Conservation (phyloP, 2,888 invertebrate species). For the Latrodectus elegans region DNA sequence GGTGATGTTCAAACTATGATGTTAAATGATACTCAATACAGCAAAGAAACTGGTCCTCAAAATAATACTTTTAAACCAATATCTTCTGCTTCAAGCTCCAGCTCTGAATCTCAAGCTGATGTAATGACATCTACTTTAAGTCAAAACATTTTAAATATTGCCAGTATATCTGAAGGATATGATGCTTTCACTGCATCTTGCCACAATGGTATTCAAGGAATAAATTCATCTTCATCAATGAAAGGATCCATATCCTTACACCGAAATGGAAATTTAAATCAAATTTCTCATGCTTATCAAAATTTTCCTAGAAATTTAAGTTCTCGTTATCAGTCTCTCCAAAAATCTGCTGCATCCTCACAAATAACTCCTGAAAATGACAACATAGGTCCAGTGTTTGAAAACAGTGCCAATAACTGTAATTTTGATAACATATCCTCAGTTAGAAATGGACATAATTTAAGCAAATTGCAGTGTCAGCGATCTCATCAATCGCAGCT, state of each 20-base stretch:
- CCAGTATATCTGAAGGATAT: slow-evolving; percentile 52
- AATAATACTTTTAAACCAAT: slow-evolving; percentile 30
- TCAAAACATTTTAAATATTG: slow-evolving; percentile 50
- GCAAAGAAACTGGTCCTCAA: slow-evolving; percentile 34
- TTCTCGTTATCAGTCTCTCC: slow-evolving; percentile 48
- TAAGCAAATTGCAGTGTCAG: slow-evolving; percentile 50
- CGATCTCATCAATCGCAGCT: slow-evolving; percentile 41
- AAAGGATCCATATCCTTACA: slow-evolving; percentile 34
- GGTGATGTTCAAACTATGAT: slow-evolving; percentile 41
- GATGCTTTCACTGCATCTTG: slow-evolving; percentile 40
- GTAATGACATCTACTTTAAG: slow-evolving; percentile 40
- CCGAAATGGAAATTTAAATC: slow-evolving; percentile 44
- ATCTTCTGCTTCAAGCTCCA: slow-evolving; percentile 61
- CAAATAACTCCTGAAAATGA: slow-evolving; percentile 45
- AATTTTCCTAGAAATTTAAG: slow-evolving; percentile 69
- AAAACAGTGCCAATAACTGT: slow-evolving; percentile 26
- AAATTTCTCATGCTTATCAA: slow-evolving; percentile 63
- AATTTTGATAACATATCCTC: slow-evolving; percentile 33
- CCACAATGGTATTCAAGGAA: slow-evolving; percentile 17
- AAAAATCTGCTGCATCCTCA: slow-evolving; percentile 28
- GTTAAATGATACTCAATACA: slow-evolving; percentile 36
- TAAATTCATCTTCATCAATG: slow-evolving; percentile 38
- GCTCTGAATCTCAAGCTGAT: slow-evolving; percentile 60
- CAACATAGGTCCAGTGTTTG: slow-evolving; percentile 34
- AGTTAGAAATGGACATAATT: slow-evolving; percentile 32